Conservation (phyloP, 2,888 invertebrate species). For the Heliconius ismenius region DNA sequence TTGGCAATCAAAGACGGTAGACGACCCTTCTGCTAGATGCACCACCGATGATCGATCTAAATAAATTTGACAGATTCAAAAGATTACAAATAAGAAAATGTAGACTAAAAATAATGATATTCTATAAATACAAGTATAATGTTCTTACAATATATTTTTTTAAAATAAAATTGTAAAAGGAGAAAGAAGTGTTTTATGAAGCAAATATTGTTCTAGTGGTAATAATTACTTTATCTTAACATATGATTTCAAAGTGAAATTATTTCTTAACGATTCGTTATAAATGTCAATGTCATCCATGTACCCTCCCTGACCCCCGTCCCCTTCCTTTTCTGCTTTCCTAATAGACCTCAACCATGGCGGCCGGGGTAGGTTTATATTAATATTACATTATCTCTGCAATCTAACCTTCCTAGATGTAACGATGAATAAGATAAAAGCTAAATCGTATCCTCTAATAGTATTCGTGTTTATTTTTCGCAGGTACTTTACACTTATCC, state of each 20-base stretch:
- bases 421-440: slow-evolving; percentile 39
- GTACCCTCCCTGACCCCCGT: slow-evolving; percentile 31
- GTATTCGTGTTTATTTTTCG: slow-evolving; percentile 65
- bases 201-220: background rate
- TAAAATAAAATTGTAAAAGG: background rate
- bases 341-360: slow-evolving; percentile 82
- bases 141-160: background rate
- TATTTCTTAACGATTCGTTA: slow-evolving; percentile 20
- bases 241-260: background rate
- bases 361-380: slow-evolving; percentile 85
- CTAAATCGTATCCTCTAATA: slow-evolving; percentile 6
- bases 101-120: slow-evolving; percentile 21
- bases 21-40: slow-evolving; percentile 42
- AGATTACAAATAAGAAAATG: slow-evolving; percentile 32
- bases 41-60: slow-evolving; percentile 56
- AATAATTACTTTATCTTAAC: background rate
- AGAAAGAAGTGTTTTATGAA: background rate
- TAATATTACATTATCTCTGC: slow-evolving; percentile 62
- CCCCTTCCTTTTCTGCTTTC: slow-evolving; percentile 64
- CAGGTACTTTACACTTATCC: slow-evolving; percentile 99
- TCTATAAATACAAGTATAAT: background rate
- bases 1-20: slow-evolving; percentile 40
- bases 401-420: slow-evolving; percentile 54
- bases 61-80: slow-evolving; percentile 48
- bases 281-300: slow-evolving; percentile 46